Conservation (phyloP, 2,797 vertebrate species). For the Lophotriccus pileatus region DNA sequence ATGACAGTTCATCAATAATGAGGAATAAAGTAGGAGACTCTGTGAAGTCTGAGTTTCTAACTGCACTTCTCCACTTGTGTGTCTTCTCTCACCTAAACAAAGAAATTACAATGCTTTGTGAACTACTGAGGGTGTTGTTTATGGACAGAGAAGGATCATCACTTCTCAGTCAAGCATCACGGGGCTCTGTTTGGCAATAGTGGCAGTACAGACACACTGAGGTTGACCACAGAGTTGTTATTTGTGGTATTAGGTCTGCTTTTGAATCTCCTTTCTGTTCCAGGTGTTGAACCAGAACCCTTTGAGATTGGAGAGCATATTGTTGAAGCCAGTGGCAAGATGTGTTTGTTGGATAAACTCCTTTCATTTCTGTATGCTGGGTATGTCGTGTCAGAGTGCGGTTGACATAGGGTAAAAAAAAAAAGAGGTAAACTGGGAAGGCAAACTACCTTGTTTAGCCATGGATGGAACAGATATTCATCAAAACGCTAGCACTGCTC, state of each 20-base stretch:
- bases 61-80: not conserved
- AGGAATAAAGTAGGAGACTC: not conserved
- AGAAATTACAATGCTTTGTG: not conserved
- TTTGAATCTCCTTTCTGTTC: constrained; percentile 11
- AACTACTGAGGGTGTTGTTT: not conserved
- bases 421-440: not conserved
- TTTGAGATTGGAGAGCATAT: constrained; percentile 93
- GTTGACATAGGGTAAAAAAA: not conserved
- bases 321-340: constrained; percentile 90
- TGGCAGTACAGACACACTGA: not conserved
- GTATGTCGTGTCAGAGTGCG: constrained; percentile 66
- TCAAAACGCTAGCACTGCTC: not conserved
- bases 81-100: not conserved
- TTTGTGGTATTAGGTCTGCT: not conserved
- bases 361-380: constrained; percentile 80
- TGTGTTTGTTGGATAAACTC: constrained; percentile 86
- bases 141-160: not conserved
- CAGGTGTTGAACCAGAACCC: constrained; percentile 94
- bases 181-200: not conserved
- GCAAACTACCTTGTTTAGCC: not conserved
- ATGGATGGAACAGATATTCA: not conserved
- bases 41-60: not conserved
- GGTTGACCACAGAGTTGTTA: not conserved
- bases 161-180: not conserved
- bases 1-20: not conserved